A percentile compares a stretch with the other conserved stretches of the same genome.
Evolutionary conservation across 2,113 vertebrate genomes (phyloP).

Genomic region (Upupa epops): DNA sequence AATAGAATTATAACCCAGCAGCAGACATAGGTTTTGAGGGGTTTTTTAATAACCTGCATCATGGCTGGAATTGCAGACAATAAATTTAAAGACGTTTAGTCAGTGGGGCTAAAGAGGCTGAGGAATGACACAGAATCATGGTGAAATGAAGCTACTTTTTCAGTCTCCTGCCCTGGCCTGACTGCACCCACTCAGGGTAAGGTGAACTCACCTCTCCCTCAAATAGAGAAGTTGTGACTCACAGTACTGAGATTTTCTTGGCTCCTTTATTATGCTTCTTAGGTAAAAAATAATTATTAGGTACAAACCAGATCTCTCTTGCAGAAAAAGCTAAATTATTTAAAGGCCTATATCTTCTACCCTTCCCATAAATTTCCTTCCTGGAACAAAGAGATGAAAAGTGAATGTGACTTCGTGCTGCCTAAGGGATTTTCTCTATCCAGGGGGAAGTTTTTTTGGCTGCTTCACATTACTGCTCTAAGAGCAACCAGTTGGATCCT

Average conservation of each 20-base stretch:
- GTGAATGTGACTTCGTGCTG: background rate
- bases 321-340: background rate
- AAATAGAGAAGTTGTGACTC: background rate
- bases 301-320: background rate
- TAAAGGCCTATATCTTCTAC: background rate
- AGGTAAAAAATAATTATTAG: background rate
- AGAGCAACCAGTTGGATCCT: background rate
- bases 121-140: background rate
- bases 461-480: background rate
- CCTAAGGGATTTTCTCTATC: background rate
- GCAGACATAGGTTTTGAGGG: accelerated
- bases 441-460: background rate
- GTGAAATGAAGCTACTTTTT: background rate
- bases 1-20: background rate
- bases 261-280: background rate
- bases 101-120: background rate
- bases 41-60: background rate
- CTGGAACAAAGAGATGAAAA: background rate
- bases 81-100: background rate
- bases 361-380: background rate
- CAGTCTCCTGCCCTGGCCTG: background rate
- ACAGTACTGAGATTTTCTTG: background rate
- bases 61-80: background rate
- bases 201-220: background rate
- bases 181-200: background rate